Evolutionary conservation across 1,140 invertebrate genomes (phyloP).

Genomic region (Lasaia peninsularis): DNA sequence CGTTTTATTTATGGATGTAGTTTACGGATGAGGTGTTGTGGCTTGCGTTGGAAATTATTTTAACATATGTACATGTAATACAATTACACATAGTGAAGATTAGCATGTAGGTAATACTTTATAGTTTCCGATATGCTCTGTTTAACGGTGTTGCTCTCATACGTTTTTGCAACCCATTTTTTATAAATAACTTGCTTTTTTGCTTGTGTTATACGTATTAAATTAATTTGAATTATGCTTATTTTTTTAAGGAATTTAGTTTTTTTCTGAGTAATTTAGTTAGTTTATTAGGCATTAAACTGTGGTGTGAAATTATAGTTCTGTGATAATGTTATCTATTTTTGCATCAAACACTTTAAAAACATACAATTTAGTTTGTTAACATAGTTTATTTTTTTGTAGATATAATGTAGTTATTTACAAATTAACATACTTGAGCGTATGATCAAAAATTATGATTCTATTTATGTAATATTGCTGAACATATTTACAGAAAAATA

Average conservation of each 20-base stretch:
- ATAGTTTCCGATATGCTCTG: slow-evolving; percentile 67
- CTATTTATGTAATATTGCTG: too few relatives aligned
- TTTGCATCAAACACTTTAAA: not conserved
- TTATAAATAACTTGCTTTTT: slow-evolving; percentile 57
- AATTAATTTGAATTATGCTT: not conserved
- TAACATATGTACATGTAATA: slow-evolving; percentile 46
- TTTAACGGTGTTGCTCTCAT: slow-evolving; percentile 49
- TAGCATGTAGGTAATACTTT: slow-evolving; percentile 73
- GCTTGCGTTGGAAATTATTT: slow-evolving; percentile 65
- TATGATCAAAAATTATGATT: too few relatives aligned
- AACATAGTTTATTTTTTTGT: not conserved
- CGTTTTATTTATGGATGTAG: slow-evolving; percentile 23
- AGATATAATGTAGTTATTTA: not conserved
- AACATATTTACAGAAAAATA: too few relatives aligned
- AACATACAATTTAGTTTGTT: too few relatives aligned
- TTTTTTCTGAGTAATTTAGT: not conserved
- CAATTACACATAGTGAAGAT: slow-evolving; percentile 65
- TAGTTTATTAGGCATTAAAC: not conserved
- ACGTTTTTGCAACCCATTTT: slow-evolving; percentile 63
- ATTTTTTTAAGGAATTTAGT: not conserved
- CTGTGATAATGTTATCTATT: not conserved
- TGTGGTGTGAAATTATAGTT: not conserved
- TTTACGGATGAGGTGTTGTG: slow-evolving; percentile 54
- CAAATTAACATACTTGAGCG: too few relatives aligned
- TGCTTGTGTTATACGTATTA: slow-evolving; percentile 18